Evolutionary conservation across 2,888 invertebrate genomes (phyloP).

Genomic region (Macrosoma leucophasiata): DNA sequence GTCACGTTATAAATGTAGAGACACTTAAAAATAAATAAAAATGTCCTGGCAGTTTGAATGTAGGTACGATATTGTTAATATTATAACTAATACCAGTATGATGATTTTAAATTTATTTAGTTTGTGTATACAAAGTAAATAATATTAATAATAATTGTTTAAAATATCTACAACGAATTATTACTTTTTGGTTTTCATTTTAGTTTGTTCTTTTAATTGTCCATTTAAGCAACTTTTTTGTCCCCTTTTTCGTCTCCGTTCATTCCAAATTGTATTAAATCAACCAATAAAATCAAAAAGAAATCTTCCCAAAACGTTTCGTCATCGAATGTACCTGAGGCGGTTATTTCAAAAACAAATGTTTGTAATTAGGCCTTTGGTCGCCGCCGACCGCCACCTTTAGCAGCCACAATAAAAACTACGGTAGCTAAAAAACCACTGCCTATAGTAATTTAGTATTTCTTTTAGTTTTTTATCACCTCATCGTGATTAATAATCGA

Average conservation of each 20-base stretch:
- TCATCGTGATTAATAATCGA: conserved; percentile 24
- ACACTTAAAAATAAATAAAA: too few species aligned
- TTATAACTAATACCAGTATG: too few species aligned
- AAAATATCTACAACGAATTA: not conserved
- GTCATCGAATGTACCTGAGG: conserved; percentile 40
- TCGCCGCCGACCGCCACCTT: conserved; percentile 39
- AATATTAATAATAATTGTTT: not conserved
- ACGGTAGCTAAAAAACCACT: conserved; percentile 51
- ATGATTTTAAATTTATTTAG: not conserved
- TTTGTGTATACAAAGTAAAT: too few species aligned
- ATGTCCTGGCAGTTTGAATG: too few species aligned
- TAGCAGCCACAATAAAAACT: conserved; percentile 42
- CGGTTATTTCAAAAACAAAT: conserved; percentile 71
- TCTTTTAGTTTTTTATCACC: conserved; percentile 30
- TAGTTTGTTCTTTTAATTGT: not conserved
- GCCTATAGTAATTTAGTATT: conserved; percentile 39
- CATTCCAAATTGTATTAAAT: too few species aligned
- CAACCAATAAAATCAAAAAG: not conserved
- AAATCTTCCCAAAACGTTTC: conserved; percentile 24
- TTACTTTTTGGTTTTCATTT: not conserved
- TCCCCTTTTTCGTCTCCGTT: too few species aligned
- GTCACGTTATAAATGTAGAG: too few species aligned
- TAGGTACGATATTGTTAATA: too few species aligned
- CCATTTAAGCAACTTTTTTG: too few species aligned
- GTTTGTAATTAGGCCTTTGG: conserved; percentile 58